Evolutionary conservation across 2,888 invertebrate species (phyloP), one percentile per base, ranked within the genome.

Genomic region (Aricia artaxerxes): DNA sequence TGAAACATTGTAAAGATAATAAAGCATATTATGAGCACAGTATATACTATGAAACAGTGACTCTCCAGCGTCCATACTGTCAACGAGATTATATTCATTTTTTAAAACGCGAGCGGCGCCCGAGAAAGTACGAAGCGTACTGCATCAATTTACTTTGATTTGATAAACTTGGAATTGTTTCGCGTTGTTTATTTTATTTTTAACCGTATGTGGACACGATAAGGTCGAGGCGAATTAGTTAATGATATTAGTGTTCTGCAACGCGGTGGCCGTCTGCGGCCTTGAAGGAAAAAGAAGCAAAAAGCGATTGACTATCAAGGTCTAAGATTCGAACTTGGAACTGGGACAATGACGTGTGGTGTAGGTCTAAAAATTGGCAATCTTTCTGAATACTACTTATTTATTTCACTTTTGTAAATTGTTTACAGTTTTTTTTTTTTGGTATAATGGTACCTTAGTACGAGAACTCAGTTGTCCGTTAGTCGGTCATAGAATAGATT

Each of bases 41-140:
- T 89, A 79, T 94, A 94, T 72, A 94, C 91, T 49, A 88, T 86
- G 82, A 90, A 92, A 89, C 93, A 94, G 84, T 94, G 91, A 69
- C 91, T 90, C 83, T 94, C 94, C 82, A 94, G 84, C 9, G 90
- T 89, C 91, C 91, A 93, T 80, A 94, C 89, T 1, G 88, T 87
- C 5, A 90, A 80, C 53, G 94, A 93, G 79, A 94, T 89, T 49
- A 91, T 80, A 83, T 94, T 94, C 94, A 94, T 77, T 31, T 11
- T 24, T 61, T 64, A 11, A 35, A 75, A 80, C 80, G 81, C 82
- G 79, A 77, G 81, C 79, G 78, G 16, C 77, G 6, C 7, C 78
- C n/a, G 53, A 44, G 64, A 78, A 64, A 78, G 78, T 57, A 76
- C 57, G 53, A 53, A 31, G 53, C 53, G 53, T 53, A 76, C 76